Evolutionary conservation across 2,888 invertebrate species (phyloP), one percentile per base, ranked within the genome.

Genomic region (Drosophila phalerata): DNA sequence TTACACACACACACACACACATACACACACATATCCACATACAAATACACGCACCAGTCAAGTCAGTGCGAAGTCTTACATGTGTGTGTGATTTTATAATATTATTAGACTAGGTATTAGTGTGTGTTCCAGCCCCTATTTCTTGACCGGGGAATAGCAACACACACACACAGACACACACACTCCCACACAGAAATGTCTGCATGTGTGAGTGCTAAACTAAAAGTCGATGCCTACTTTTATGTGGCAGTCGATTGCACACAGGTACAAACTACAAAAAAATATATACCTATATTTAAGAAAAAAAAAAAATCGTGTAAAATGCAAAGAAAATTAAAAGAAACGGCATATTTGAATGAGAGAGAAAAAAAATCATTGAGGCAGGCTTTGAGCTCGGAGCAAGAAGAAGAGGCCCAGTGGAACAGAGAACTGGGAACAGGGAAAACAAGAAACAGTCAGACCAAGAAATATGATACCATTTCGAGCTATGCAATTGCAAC

Each of bases 391-490:
- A 37, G 3, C 25, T 45, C 4, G 15, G 8, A 11, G 40, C n/a
- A 5, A 34, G 42, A 64, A 30, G 45, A 57, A 30, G 77, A 88
- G 86, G 86, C 80, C 83, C 81, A 78, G 76, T 76, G 42, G 47
- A 6, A 34, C 22, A 22, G 55, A 4, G 13, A 40, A 13, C 19
- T 8, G 15, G 25, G 3, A 28, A 28, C 8, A 22, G 10, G n/a
- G n/a, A 51, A 25, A 28, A 28, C 8, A 22, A 10, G n/a, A 10
- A 51, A 25, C 37, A 9, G 15, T 19, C 13, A 6, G 55, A 10
- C 13, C 19, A 38, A 49, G 91, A 86, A 90, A 90, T 89, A 81
- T 79, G 91, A 90, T 79, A 62, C 88, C 79, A 48, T 51, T 13
- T 28, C 22, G 53, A 79, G 85, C 86, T 77, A 63, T 80, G 85